Conservation (phyloP, 2,888 invertebrate genomes). For the Eilema caniola region DNA sequence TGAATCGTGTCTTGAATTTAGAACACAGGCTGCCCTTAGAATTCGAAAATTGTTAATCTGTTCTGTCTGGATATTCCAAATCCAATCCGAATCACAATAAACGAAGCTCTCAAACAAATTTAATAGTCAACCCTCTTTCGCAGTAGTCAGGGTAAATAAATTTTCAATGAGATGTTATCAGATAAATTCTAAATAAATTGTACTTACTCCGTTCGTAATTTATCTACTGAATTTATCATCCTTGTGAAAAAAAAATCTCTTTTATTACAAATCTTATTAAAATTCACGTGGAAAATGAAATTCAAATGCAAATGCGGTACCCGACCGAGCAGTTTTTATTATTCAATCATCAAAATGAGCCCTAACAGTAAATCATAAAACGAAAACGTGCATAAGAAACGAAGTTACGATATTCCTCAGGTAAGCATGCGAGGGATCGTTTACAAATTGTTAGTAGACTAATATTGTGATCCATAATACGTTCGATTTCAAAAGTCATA, state of each 20-base stretch:
- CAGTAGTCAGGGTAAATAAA: slow-evolving; percentile 54
- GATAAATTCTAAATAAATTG: slow-evolving; percentile 53
- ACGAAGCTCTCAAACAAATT: slow-evolving; percentile 55
- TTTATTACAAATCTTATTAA: slow-evolving; percentile 51
- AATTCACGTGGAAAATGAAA: slow-evolving; percentile 52
- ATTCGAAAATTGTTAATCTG: slow-evolving; percentile 65
- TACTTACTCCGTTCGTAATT: slow-evolving; percentile 34
- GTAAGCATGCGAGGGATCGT: slow-evolving; percentile 49
- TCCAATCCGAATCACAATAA: slow-evolving; percentile 55
- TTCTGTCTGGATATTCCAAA: slow-evolving; percentile 56
- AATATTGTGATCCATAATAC: slow-evolving; percentile 59
- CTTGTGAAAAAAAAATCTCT: slow-evolving; percentile 38
- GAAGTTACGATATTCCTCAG: slow-evolving; percentile 53
- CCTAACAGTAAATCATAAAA: slow-evolving; percentile 56
- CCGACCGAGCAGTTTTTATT: slow-evolving; percentile 49
- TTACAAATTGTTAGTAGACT: slow-evolving; percentile 53
- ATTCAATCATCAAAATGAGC: slow-evolving; percentile 56
- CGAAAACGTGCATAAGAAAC: slow-evolving; percentile 53
- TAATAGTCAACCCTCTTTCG: slow-evolving; percentile 48
- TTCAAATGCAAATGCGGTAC: slow-evolving; percentile 53
- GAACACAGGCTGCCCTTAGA: slow-evolving; percentile 61
- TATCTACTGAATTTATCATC: slow-evolving; percentile 42
- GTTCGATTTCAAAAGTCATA: slow-evolving; percentile 40
- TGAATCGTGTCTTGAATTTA: slow-evolving; percentile 80
- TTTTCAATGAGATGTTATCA: slow-evolving; percentile 45